These are phyloP conservation scores for Echinometra lucunter DNA, from an alignment of 53 echinoderm and acorn worm species.

Conservation along the genomic window DNA sequence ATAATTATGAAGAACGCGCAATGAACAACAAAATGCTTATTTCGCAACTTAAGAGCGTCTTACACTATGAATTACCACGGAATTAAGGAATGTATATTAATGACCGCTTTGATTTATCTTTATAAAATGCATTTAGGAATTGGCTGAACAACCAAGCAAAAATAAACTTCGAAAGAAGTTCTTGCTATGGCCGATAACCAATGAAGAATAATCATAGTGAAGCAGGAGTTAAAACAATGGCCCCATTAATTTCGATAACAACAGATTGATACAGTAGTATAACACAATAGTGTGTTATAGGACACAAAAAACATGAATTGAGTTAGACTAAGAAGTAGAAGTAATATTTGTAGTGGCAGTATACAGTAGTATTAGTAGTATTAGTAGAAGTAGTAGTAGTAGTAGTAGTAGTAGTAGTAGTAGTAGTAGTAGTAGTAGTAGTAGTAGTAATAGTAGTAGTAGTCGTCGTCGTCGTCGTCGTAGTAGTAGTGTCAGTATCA, in stretches of 20 bases:
- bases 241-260: too few relatives aligned
- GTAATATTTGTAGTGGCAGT: background rate
- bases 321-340: background rate
- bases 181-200: too few relatives aligned
- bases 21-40: background rate
- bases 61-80: background rate
- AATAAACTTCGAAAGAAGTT: too few relatives aligned
- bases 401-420: background rate
- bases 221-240: too few relatives aligned
- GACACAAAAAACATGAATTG: background rate
- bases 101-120: too few relatives aligned
- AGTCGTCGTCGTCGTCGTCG: too few relatives aligned
- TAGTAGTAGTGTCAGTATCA: background rate
- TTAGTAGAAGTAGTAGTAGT: background rate
- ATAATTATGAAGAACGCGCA: background rate
- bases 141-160: too few relatives aligned
- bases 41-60: background rate
- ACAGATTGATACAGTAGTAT: too few relatives aligned
- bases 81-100: too few relatives aligned
- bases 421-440: background rate
- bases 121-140: too few relatives aligned
- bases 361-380: background rate
- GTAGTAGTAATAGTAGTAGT: background rate
- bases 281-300: too few relatives aligned
- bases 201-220: too few relatives aligned